Conservation (phyloP, 2,888 invertebrate species). For the Drosophila prolongata region DNA sequence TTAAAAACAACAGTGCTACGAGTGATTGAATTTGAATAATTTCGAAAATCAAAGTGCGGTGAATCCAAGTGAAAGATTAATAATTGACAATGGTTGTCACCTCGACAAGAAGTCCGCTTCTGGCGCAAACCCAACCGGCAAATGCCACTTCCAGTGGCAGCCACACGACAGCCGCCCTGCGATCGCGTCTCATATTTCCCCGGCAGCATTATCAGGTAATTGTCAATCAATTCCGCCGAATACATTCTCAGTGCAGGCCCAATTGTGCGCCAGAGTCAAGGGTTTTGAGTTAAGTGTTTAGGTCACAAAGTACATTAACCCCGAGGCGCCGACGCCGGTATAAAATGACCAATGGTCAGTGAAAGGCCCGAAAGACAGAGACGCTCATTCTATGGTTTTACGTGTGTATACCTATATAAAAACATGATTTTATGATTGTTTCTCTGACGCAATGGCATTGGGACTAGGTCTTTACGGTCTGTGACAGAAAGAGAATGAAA, state of each 20-base stretch:
- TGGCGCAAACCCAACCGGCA: conserved; percentile 66
- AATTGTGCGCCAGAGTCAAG: conserved; percentile 13
- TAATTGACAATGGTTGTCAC: conserved; percentile 79
- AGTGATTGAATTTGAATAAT: conserved; percentile 13
- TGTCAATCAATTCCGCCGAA: conserved; percentile 14
- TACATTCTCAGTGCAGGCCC: not conserved
- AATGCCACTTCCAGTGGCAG: conserved; percentile 65
- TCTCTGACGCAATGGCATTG: conserved; percentile 31
- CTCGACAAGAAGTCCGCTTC: conserved; percentile 81
- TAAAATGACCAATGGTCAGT: conserved; percentile 58
- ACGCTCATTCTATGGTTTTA: conserved; percentile 3
- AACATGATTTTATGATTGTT: conserved; percentile 27
- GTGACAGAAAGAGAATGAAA: conserved; percentile 3
- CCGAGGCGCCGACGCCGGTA: conserved; percentile 56
- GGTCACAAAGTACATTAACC: conserved; percentile 65
- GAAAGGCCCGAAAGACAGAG: conserved; percentile 53
- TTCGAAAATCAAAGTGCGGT: conserved; percentile 25
- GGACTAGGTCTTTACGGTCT: not conserved
- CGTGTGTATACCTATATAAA: conserved; percentile 7
- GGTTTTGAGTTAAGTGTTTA: conserved; percentile 20
- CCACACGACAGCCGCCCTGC: conserved; percentile 63
- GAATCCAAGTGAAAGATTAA: not conserved
- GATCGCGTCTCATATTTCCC: conserved; percentile 82
- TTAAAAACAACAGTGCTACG: not conserved
- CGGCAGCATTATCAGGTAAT: conserved; percentile 81